Percentiles rank a stretch among this genome's conserved stretches.
Evolutionary conservation across 2,113 vertebrate species (phyloP).

Genomic region (Leptocoma aspasia): DNA sequence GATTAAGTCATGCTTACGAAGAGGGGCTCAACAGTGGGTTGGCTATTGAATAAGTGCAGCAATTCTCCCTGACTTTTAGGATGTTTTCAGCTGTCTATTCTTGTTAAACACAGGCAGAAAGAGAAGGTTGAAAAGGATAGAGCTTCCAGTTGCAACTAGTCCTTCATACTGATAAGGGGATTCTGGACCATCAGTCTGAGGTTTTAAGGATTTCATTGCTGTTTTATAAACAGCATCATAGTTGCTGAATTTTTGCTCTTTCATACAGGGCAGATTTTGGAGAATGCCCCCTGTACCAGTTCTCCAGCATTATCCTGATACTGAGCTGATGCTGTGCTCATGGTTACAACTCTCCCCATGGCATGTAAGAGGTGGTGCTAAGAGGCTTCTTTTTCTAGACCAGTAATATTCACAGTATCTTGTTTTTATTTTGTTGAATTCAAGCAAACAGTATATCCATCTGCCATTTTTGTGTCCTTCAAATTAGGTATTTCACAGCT

Average conservation of each 20-base stretch:
- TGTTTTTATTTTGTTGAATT: background rate
- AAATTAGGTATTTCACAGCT: background rate
- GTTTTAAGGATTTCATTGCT: background rate
- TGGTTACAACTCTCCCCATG: background rate
- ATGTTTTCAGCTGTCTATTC: background rate
- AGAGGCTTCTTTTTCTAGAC: background rate
- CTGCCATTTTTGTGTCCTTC: background rate
- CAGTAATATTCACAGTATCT: background rate
- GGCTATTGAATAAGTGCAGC: background rate
- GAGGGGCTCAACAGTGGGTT: background rate
- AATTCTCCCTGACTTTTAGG: background rate
- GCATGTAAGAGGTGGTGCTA: background rate
- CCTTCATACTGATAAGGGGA: background rate
- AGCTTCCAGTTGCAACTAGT: background rate
- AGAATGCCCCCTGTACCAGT: background rate
- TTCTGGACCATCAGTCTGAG: background rate
- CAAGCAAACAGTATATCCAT: background rate
- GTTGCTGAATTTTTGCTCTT: background rate
- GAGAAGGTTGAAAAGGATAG: background rate
- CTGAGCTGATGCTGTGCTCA: background rate
- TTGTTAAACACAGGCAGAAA: background rate
- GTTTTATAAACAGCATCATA: background rate
- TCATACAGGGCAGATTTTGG: fast-evolving
- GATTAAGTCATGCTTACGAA: background rate
- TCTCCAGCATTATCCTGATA: background rate